A percentile compares a stretch with the other conserved stretches of the same genome.
Evolutionary conservation across 2,113 vertebrate species (phyloP).

Genomic region (Raja brachyura): DNA sequence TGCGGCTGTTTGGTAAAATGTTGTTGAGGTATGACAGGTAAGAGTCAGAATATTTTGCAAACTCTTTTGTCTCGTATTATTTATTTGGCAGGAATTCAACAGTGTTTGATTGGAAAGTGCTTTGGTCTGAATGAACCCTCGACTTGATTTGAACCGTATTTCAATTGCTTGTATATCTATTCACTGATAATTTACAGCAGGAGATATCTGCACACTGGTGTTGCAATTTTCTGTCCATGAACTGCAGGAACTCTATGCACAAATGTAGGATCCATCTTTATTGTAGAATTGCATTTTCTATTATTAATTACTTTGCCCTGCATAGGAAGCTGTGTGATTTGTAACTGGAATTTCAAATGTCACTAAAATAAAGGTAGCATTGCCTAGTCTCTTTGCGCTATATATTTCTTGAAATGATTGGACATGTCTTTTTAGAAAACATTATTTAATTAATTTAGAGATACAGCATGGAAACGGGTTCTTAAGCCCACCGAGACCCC

Average conservation of each 20-base stretch:
- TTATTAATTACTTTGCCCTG: not conserved
- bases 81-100: not conserved
- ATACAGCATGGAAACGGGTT: too few relatives aligned
- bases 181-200: not conserved
- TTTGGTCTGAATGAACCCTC: not conserved
- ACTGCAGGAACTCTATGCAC: not conserved
- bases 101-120: not conserved
- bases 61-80: not conserved
- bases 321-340: not conserved
- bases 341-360: not conserved
- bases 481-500: too few relatives aligned
- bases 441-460: not conserved
- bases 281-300: not conserved
- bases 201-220: not conserved
- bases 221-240: not conserved
- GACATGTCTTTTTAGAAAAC: not conserved
- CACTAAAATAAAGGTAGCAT: not conserved
- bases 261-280: not conserved
- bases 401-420: not conserved
- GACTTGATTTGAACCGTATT: not conserved
- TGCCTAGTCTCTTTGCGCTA: not conserved
- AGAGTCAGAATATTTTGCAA: not conserved
- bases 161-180: not conserved
- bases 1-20: not conserved
- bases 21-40: not conserved